These are phyloP conservation scores for Tylochromis polylepis DNA, from an alignment of 2,113 vertebrate genomes.

Conservation along the genomic window DNA sequence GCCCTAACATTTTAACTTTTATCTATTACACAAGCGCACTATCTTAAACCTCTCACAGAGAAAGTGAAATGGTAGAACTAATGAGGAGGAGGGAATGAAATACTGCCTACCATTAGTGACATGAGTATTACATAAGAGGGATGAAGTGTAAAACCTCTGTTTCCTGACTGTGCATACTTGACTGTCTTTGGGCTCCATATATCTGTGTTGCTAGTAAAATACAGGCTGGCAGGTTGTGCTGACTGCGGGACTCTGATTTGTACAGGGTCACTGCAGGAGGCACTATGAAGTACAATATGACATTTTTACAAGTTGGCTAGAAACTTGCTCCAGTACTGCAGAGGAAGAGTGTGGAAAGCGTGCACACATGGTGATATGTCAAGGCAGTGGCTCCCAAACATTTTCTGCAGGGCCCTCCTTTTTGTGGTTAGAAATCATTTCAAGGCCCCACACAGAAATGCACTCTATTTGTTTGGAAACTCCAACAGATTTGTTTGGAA, in stretches of 20 bases:
- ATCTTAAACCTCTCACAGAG: background rate
- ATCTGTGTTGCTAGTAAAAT: background rate
- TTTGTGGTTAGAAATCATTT: background rate
- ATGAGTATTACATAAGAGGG: background rate
- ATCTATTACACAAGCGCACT: background rate
- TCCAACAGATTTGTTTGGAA: background rate
- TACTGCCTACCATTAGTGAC: background rate
- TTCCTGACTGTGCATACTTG: background rate
- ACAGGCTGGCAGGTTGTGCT: background rate
- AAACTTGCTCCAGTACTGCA: background rate
- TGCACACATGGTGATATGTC: background rate
- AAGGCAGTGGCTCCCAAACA: background rate
- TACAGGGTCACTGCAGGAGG: background rate
- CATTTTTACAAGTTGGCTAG: background rate
- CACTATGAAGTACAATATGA: background rate
- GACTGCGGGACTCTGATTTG: background rate
- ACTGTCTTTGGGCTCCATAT: background rate
- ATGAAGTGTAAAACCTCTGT: background rate
- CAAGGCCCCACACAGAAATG: background rate
- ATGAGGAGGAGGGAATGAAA: background rate
- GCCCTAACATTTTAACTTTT: background rate
- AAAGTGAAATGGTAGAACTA: background rate
- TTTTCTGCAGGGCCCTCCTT: background rate
- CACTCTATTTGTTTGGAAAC: background rate
- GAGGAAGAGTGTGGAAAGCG: background rate